These are phyloP conservation scores for Lasioglossum morio DNA, from an alignment of 2,888 invertebrate genomes.

Conservation along the genomic window DNA sequence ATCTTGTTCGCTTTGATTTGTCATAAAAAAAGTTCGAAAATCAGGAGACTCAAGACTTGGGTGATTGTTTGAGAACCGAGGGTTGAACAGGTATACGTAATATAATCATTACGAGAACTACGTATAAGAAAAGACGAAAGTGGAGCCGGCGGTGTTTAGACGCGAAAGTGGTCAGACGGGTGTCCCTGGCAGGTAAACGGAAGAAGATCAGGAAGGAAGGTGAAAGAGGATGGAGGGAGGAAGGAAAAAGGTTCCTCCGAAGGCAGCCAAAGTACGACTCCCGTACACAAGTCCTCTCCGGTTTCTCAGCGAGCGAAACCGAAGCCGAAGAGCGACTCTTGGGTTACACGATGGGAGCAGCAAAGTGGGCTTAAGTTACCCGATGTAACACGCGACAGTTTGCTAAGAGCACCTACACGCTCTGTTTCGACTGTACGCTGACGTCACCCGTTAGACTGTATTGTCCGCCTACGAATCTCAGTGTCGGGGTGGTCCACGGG, in stretches of 20 bases:
- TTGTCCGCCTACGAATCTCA: constrained; percentile 46
- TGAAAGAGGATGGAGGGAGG: constrained; percentile 16
- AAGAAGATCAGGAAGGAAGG: constrained; percentile 35
- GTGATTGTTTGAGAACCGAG: background rate
- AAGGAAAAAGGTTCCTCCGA: constrained; percentile 28
- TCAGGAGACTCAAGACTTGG: no score
- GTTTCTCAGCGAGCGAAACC: constrained; percentile 78
- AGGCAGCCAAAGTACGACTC: constrained; percentile 9
- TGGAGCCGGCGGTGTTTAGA: background rate
- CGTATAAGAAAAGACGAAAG: background rate
- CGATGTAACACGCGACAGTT: constrained; percentile 80
- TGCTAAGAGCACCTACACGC: constrained; percentile 78
- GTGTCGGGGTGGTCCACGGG: constrained; percentile 8
- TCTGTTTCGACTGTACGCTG: constrained; percentile 75
- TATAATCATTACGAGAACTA: background rate
- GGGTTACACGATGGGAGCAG: constrained; percentile 78
- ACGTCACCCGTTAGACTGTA: constrained; percentile 68
- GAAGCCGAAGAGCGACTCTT: constrained; percentile 81
- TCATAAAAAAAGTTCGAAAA: no score
- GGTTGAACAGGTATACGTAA: background rate
- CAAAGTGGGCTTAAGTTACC: constrained; percentile 77
- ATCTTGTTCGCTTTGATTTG: no score
- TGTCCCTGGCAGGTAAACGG: background rate
- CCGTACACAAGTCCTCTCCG: constrained; percentile 67
- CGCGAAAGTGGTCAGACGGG: constrained; percentile 23